phyloP scores from a whole-genome alignment of 2,113 vertebrate species.

The Ellobius talpinus region DNA sequence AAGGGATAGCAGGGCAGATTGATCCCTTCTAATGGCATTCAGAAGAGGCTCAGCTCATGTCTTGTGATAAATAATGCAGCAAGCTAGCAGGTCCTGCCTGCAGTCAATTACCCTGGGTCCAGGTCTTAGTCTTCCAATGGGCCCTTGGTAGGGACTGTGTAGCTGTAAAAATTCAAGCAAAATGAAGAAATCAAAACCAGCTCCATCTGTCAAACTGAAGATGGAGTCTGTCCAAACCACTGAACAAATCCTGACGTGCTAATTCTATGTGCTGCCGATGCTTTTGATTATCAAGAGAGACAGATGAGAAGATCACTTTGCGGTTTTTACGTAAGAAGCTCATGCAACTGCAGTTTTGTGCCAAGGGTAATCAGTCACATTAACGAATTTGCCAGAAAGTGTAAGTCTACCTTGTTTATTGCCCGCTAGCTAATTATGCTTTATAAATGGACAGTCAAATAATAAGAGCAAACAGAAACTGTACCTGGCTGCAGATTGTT shows the following conservation, averaged over 20 bases:
- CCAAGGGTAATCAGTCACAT: conserved; percentile 82
- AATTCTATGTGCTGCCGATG: conserved; percentile 77
- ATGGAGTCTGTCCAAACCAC: conserved; percentile 76
- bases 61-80: conserved; percentile 72
- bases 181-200: conserved; percentile 82
- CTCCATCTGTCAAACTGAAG: conserved; percentile 80
- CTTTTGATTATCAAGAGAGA: conserved; percentile 85
- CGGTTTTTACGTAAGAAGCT: conserved; percentile 85
- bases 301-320: conserved; percentile 87
- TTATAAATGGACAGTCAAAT: conserved; percentile 80
- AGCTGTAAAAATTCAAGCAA: conserved; percentile 58
- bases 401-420: conserved; percentile 84
- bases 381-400: conserved; percentile 86
- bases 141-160: neutral
- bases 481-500: conserved; percentile 65
- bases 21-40: conserved; percentile 51
- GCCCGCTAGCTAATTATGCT: conserved; percentile 83
- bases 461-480: conserved; percentile 80
- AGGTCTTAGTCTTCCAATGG: neutral
- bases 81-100: conserved; percentile 50
- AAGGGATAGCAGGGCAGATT: conserved; percentile 27
- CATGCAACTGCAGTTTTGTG: conserved; percentile 77
- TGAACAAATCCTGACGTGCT: conserved; percentile 83
- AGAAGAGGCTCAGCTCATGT: conserved; percentile 41
- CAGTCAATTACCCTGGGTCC: conserved; percentile 34